Base-by-base conservation (phyloP, 23 tunicate genomes). In the Pegea sp. region DNA sequence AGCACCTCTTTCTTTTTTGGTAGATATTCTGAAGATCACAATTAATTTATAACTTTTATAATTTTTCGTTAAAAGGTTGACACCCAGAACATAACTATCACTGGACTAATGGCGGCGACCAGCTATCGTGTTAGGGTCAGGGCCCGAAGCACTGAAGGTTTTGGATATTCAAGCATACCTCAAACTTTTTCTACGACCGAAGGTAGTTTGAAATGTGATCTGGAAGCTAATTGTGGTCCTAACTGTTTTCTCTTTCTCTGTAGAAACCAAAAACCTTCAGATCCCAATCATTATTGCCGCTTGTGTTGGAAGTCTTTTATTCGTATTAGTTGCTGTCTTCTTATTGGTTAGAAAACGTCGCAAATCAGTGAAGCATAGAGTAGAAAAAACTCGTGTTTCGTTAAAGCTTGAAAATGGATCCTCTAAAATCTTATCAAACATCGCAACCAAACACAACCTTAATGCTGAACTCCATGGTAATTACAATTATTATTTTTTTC, bases 81-180 rank as follows among this genome's bases (percentile, higher is more conserved):
- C 3, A 33, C 49, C 31, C 22, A 34, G 2, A 77, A 77, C 65
- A 44, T 42, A 13, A 77, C 90, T 19, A 48, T 77, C 8, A 30
- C 33, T 0, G 64, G 62, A 0, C 46, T 77, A 50, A 22, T 5
- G 24, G 51, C 70, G n/a, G 70, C 32, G 6, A 56, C 66, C 8
- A 29, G 57, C 2, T 77, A 77, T 30, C 61, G 33, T 28, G 54
- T 69, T 26, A 54, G 44, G 29, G 64, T 77, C 51, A 70, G 90
- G n/a, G 90, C 76, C 23, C 61, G 44, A 4, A 22, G 65, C 3
- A 24, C 61, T 8, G 53, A 42, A 27, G 76, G 90, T 11, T 30
- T 13, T 30, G 76, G 90, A 3, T 66, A 32, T 6, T 77, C 54
- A 56, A 69, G 90, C 33, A 50, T 49, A 25, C 60, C 90, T 24